Evolutionary conservation across 2,113 vertebrate species (phyloP).

Genomic region (Lamprotornis superbus): DNA sequence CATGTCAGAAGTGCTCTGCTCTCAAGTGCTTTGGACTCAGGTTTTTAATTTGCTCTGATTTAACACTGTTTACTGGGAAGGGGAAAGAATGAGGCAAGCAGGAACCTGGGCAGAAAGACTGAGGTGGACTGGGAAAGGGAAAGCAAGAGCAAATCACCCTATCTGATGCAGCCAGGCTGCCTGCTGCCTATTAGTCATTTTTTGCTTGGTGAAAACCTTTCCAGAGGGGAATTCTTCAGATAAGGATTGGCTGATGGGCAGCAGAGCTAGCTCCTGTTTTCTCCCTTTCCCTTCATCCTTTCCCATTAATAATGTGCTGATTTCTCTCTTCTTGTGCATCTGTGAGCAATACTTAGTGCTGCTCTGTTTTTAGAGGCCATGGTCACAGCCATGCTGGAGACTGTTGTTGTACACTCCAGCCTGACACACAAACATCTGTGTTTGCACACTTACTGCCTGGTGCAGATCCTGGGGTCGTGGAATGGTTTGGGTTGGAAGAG

Average conservation of each 20-base stretch:
- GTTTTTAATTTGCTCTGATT: slow-evolving; percentile 44
- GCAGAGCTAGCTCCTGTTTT: not conserved
- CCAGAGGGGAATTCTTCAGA: not conserved
- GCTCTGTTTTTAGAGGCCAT: not conserved
- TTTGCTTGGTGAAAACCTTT: not conserved
- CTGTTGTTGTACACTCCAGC: not conserved
- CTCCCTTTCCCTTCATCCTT: not conserved
- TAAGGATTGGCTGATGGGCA: not conserved
- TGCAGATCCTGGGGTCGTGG: not conserved
- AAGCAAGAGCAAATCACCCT: not conserved
- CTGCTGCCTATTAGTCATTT: not conserved
- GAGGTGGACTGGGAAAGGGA: not conserved
- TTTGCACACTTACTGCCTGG: not conserved
- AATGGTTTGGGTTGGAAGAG: not conserved
- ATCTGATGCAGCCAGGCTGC: not conserved
- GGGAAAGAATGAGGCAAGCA: not conserved
- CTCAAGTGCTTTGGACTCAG: slow-evolving; percentile 26
- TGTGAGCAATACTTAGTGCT: not conserved
- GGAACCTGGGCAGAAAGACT: not conserved
- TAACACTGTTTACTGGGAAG: not conserved
- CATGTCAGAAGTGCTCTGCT: slow-evolving; percentile 36
- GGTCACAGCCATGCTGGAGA: accelerated
- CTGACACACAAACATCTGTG: not conserved
- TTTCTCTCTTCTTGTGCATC: not conserved
- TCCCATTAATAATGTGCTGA: not conserved